Percentiles rank a stretch among this genome's conserved stretches.
Conservation (phyloP, 2,888 invertebrate genomes). For the Thecocarcelia acutangulata region DNA sequence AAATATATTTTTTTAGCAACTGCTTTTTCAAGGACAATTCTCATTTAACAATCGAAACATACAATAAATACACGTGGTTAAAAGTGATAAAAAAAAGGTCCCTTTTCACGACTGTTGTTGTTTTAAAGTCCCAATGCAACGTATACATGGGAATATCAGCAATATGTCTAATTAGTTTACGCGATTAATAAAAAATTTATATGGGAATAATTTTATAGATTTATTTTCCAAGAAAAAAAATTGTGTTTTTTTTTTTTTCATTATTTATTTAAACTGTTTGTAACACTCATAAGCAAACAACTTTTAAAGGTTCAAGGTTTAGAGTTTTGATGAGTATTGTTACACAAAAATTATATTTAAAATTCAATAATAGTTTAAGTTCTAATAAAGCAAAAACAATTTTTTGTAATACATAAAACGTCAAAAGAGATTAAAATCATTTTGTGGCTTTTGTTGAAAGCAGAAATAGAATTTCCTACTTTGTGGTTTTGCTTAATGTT, state of each 20-base stretch:
- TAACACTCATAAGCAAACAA: not conserved
- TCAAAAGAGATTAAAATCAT: too few species aligned
- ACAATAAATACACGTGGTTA: not conserved
- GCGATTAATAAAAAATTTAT: slow-evolving; percentile 55
- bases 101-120: not conserved
- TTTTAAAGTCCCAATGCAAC: slow-evolving; percentile 38
- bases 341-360: too few species aligned
- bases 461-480: too few species aligned
- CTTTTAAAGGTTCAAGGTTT: slow-evolving; percentile 28
- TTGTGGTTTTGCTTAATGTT: too few species aligned
- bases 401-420: too few species aligned
- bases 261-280: slow-evolving; percentile 13
- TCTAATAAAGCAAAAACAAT: too few species aligned
- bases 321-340: too few species aligned
- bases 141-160: slow-evolving; percentile 60
- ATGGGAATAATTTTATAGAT: slow-evolving; percentile 46
- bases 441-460: too few species aligned
- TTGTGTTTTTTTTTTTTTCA: too few species aligned
- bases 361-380: too few species aligned
- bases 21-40: slow-evolving; percentile 65
- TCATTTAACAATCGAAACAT: slow-evolving; percentile 34
- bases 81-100: not conserved
- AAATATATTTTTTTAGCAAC: slow-evolving; percentile 29
- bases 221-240: slow-evolving; percentile 19
- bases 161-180: slow-evolving; percentile 60